A percentile compares a stretch with the other conserved stretches of the same genome.
Conservation (phyloP, 2,888 invertebrate genomes). For the Dorcus parallelipipedus region DNA sequence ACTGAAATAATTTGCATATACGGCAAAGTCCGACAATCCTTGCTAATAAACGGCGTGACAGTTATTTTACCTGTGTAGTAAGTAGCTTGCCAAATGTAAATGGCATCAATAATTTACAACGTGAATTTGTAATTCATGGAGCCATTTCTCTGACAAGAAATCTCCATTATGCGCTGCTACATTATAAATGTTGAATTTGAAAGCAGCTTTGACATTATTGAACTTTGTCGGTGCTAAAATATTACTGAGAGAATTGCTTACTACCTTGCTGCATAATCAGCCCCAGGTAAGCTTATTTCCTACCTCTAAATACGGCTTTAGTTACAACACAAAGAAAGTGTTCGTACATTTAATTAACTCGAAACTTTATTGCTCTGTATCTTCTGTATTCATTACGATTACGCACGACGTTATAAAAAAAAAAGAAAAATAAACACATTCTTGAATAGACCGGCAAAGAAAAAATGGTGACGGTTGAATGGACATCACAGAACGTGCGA, state of each 20-base stretch:
- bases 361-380: no score
- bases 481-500: no score
- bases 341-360: background rate
- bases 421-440: no score
- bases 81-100: slow-evolving; percentile 27
- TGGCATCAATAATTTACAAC: slow-evolving; percentile 38
- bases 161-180: slow-evolving; percentile 41
- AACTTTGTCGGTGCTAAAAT: slow-evolving; percentile 11
- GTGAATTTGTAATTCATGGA: slow-evolving; percentile 38
- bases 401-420: no score
- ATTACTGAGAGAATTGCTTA: slow-evolving; percentile 11
- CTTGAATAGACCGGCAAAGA: no score
- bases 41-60: slow-evolving; percentile 20
- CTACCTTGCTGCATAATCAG: slow-evolving; percentile 9
- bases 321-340: background rate
- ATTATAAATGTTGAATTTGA: slow-evolving; percentile 39
- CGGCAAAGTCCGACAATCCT: slow-evolving; percentile 12
- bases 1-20: no score
- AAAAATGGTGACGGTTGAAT: no score
- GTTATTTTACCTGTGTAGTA: slow-evolving; percentile 20
- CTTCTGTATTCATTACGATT: no score
- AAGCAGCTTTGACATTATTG: slow-evolving; percentile 23
- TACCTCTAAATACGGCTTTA: background rate
- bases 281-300: background rate
- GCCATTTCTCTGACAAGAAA: slow-evolving; percentile 41